Evolutionary conservation across 2,113 vertebrate species (phyloP).

Genomic region (Nanorana parkeri): DNA sequence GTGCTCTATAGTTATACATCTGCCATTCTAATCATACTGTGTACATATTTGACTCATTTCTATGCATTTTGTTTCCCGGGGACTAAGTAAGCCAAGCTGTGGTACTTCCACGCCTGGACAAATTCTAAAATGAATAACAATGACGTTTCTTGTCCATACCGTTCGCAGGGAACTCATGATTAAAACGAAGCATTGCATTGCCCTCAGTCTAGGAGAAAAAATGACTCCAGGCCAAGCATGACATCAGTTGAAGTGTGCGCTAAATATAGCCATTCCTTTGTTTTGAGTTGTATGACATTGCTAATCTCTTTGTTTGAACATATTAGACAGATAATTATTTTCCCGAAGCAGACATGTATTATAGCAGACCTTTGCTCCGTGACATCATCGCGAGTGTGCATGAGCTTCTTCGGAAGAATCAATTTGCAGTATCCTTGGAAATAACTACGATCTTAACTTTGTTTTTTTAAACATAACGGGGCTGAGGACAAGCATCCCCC

Average conservation of each 20-base stretch:
- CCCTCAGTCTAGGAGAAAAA: constrained; percentile 6
- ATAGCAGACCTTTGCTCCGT: constrained; percentile 28
- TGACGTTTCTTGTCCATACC: neutral
- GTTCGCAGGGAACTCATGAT: neutral
- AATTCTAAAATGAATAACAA: no score
- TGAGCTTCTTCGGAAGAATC: constrained; percentile 22
- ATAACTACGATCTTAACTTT: neutral
- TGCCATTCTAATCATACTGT: no score
- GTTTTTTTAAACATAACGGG: neutral
- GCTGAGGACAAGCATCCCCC: no score
- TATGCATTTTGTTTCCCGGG: no score
- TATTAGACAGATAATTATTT: constrained; percentile 41
- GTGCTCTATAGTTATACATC: no score
- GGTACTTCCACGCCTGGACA: no score
- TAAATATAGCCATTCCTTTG: constrained; percentile 27
- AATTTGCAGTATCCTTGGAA: constrained; percentile 17
- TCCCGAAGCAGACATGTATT: constrained; percentile 40
- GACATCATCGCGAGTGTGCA: constrained; percentile 29
- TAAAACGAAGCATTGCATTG: constrained; percentile 3
- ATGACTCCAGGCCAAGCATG: constrained; percentile 1
- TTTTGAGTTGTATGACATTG: constrained; percentile 36
- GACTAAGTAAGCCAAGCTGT: no score
- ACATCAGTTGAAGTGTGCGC: constrained; percentile 24
- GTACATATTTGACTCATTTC: no score
- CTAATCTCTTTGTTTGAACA: constrained; percentile 36